Conservation (phyloP, 2,888 invertebrate genomes). For the Crocallis elinguaria region DNA sequence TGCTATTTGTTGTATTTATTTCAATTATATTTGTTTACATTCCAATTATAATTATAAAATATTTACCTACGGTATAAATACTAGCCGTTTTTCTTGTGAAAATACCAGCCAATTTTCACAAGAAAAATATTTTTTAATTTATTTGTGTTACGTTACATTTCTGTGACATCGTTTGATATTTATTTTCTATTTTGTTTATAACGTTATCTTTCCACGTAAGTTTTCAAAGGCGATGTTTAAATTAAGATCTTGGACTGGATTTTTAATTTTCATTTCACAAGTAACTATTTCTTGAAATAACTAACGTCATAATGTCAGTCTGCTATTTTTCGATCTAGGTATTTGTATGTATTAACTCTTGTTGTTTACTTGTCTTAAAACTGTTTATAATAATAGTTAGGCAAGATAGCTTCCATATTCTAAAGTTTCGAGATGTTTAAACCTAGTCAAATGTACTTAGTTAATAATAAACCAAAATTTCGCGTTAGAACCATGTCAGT, state of each 20-base stretch:
- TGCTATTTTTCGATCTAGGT: not conserved
- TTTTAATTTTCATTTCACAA: slow-evolving; percentile 37
- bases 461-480: slow-evolving; percentile 25
- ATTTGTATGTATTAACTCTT: not conserved
- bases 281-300: not conserved
- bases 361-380: not conserved
- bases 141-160: not conserved
- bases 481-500: slow-evolving; percentile 16
- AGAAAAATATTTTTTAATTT: slow-evolving; percentile 42
- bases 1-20: not conserved
- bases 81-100: slow-evolving; percentile 61
- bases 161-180: slow-evolving; percentile 28
- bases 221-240: slow-evolving; percentile 40
- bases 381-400: not conserved
- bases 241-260: slow-evolving; percentile 56
- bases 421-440: not conserved
- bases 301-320: not conserved
- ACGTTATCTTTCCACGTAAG: slow-evolving; percentile 37
- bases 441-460: not conserved
- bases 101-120: slow-evolving; percentile 72
- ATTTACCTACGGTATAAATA: not conserved
- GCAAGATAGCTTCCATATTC: not conserved
- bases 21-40: not conserved
- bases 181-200: slow-evolving; percentile 36
- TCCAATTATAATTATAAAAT: not conserved